A percentile compares a stretch with the other conserved stretches of the same genome.
Conservation (phyloP, 92 coral and sea anemone species). For the Umimayanthus chanpuru region DNA sequence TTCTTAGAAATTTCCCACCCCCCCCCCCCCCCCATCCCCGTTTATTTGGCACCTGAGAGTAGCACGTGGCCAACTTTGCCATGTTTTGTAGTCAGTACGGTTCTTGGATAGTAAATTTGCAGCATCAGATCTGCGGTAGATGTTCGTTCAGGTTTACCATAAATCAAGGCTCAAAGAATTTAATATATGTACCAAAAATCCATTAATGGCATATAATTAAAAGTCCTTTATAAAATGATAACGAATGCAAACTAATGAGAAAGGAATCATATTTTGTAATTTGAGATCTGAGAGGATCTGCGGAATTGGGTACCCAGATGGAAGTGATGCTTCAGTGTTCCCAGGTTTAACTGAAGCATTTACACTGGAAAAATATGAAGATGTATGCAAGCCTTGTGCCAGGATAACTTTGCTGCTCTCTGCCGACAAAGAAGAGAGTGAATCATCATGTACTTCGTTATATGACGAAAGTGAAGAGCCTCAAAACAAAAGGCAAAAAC, state of each 20-base stretch:
- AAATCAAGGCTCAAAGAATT: too few relatives aligned
- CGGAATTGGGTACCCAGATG: conserved; percentile 14
- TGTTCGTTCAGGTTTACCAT: neutral
- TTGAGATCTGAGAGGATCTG: conserved; percentile 13
- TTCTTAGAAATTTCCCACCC: too few relatives aligned
- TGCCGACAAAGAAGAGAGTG: neutral
- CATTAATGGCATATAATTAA: too few relatives aligned
- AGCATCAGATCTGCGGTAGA: neutral
- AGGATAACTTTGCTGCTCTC: conserved; percentile 30
- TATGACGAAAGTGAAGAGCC: conserved; percentile 10
- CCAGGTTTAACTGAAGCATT: conserved; percentile 9
- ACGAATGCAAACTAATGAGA: too few relatives aligned
- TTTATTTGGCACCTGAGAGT: too few relatives aligned
- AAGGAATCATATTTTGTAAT: neutral
- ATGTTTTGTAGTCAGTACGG: neutral
- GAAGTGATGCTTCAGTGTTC: conserved; percentile 2
- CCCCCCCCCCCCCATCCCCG: too few relatives aligned
- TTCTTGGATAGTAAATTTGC: neutral
- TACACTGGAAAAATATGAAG: conserved; percentile 18
- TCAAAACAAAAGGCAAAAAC: neutral
- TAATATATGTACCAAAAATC: too few relatives aligned
- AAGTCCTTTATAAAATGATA: too few relatives aligned
- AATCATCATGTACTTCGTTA: conserved; percentile 7
- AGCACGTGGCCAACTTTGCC: neutral
- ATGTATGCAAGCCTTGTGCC: conserved; percentile 6